A percentile compares a stretch with the other conserved stretches of the same genome.
Conservation (phyloP, 2,888 invertebrate genomes). For the Tuta absoluta region DNA sequence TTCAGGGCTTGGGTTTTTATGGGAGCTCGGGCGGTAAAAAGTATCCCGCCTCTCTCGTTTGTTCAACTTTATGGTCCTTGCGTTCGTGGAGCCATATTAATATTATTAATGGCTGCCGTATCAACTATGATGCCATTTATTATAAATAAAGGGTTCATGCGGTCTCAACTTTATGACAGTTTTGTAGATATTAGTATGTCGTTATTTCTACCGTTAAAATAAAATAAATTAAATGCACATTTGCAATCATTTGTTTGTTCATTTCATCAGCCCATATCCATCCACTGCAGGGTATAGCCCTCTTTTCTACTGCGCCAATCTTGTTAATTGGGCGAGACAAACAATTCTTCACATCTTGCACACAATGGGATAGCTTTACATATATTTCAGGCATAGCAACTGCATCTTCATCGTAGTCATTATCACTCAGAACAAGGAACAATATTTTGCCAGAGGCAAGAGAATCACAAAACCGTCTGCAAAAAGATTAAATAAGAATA, state of each 20-base stretch:
- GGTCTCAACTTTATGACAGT: constrained; percentile 57
- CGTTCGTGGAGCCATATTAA: constrained; percentile 73
- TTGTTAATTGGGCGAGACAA: not conserved
- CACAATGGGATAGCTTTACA: constrained; percentile 17
- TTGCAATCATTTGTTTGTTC: no score
- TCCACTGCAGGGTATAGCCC: no score
- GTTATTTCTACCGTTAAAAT: constrained; percentile 1
- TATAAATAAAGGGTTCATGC: constrained; percentile 58
- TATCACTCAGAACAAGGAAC: constrained; percentile 40
- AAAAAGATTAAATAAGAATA: constrained; percentile 76
- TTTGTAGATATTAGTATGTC: constrained; percentile 31
- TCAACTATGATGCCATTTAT: constrained; percentile 63
- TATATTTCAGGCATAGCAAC: constrained; percentile 19
- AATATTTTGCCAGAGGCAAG: constrained; percentile 51
- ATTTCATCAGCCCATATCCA: no score
- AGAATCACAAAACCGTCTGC: constrained; percentile 55
- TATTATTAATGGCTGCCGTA: constrained; percentile 75
- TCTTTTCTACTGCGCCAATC: no score
- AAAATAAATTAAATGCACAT: not conserved
- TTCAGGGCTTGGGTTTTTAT: constrained; percentile 80
- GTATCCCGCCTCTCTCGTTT: constrained; percentile 81
- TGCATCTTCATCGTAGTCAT: constrained; percentile 38
- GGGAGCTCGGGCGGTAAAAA: constrained; percentile 78
- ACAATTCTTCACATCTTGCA: constrained; percentile 5
- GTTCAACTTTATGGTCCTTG: constrained; percentile 75